Evolutionary conservation across 1,140 invertebrate species (phyloP).

Genomic region (Chrysopa pallens): DNA sequence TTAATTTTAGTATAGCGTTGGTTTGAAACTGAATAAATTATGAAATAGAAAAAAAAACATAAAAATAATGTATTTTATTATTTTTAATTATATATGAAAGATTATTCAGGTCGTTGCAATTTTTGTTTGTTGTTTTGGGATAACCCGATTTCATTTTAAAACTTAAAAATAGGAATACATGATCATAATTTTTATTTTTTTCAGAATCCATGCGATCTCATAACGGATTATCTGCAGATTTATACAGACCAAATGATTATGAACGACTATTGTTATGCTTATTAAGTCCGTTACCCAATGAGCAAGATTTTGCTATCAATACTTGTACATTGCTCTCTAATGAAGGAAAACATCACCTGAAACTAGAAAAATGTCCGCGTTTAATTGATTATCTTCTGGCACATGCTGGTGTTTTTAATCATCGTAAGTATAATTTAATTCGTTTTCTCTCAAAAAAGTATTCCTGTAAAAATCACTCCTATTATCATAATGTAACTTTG

Average conservation of each 20-base stretch:
- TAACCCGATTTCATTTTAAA: too few species aligned
- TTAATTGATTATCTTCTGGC: constrained; percentile 77
- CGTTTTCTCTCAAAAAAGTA: too few species aligned
- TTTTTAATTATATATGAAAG: too few species aligned
- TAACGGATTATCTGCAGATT: constrained; percentile 45
- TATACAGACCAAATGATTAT: constrained; percentile 66
- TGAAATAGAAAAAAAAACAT: too few species aligned
- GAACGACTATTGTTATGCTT: constrained; percentile 78
- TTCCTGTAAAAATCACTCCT: too few species aligned
- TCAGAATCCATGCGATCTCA: constrained; percentile 18
- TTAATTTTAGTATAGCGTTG: too few species aligned
- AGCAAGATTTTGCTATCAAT: constrained; percentile 96
- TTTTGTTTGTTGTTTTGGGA: too few species aligned
- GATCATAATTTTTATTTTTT: constrained; percentile 8
- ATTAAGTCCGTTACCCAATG: constrained; percentile 88
- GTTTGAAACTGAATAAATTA: too few species aligned
- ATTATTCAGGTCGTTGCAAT: too few species aligned
- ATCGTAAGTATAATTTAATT: constrained; percentile 38
- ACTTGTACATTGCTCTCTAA: constrained; percentile 89
- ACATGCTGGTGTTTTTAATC: constrained; percentile 82
- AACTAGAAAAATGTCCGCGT: constrained; percentile 64
- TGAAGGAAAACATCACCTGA: constrained; percentile 75
- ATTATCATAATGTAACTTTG: too few species aligned
- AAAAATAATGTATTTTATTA: too few species aligned
- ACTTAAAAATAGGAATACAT: too few species aligned